Conservation (phyloP, 2,113 vertebrate genomes). For the Anhinga anhinga region DNA sequence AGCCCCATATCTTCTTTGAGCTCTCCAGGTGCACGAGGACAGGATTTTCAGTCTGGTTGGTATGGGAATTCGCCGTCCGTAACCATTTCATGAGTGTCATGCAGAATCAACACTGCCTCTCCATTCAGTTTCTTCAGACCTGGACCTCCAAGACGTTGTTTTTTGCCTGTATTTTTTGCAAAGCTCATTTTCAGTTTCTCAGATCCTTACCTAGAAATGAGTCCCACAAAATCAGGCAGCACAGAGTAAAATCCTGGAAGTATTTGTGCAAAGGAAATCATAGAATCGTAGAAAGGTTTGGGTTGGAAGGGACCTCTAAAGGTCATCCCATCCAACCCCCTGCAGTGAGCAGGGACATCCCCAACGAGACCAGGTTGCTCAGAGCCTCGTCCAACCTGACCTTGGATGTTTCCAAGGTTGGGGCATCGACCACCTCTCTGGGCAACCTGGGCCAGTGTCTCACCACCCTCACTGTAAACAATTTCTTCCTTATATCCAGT, state of each 20-base stretch:
- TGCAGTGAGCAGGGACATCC: neutral
- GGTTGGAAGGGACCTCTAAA: neutral
- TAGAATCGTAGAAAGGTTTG: neutral
- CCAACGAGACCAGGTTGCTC: accelerated
- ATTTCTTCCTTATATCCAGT: too few species aligned
- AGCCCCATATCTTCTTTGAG: neutral
- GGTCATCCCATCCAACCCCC: accelerated
- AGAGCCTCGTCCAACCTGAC: accelerated
- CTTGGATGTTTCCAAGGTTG: neutral
- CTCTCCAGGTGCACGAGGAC: neutral
- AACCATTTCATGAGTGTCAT: neutral
- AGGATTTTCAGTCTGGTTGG: neutral
- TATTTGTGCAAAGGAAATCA: accelerated
- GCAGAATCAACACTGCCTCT: neutral
- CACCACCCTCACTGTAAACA: too few species aligned
- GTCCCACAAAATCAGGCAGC: neutral
- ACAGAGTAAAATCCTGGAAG: neutral
- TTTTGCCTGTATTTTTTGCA: neutral
- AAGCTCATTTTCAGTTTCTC: neutral
- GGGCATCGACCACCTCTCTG: neutral
- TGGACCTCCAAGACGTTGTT: neutral
- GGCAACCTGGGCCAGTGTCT: neutral
- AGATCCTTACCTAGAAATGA: neutral
- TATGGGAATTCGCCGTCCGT: too few species aligned
- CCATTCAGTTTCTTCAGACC: neutral